Evolutionary conservation across 2,113 vertebrate genomes (phyloP).

Genomic region (Rhinoptilus africanus): DNA sequence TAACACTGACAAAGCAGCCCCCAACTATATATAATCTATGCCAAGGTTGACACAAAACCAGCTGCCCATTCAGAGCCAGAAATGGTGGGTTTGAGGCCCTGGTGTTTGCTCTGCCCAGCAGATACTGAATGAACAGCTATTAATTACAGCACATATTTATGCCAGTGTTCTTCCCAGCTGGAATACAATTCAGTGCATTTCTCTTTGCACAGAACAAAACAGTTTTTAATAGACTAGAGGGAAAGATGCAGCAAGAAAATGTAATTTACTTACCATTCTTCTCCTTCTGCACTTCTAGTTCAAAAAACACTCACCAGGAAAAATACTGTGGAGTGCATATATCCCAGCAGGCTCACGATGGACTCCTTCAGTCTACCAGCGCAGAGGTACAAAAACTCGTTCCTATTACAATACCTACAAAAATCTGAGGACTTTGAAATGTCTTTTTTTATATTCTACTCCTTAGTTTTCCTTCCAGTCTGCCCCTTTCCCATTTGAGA

Average conservation of each 20-base stretch:
- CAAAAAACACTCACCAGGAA: background rate
- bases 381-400: background rate
- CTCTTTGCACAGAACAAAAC: background rate
- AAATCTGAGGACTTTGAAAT: background rate
- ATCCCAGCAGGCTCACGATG: background rate
- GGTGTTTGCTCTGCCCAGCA: background rate
- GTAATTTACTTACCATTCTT: background rate
- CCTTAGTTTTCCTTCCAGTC: background rate
- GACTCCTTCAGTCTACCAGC: background rate
- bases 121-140: background rate
- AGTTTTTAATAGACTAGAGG: background rate
- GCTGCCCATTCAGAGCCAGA: background rate
- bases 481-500: background rate
- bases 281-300: background rate
- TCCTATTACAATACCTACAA: background rate
- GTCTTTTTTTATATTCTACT: background rate
- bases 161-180: background rate
- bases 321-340: background rate
- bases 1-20: background rate
- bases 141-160: background rate
- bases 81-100: background rate
- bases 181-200: background rate
- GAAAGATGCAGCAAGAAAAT: background rate
- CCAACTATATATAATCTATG: background rate
- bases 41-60: background rate